phyloP scores from a whole-genome alignment of 2,113 vertebrate species.

The Neodon shergylaensis region DNA sequence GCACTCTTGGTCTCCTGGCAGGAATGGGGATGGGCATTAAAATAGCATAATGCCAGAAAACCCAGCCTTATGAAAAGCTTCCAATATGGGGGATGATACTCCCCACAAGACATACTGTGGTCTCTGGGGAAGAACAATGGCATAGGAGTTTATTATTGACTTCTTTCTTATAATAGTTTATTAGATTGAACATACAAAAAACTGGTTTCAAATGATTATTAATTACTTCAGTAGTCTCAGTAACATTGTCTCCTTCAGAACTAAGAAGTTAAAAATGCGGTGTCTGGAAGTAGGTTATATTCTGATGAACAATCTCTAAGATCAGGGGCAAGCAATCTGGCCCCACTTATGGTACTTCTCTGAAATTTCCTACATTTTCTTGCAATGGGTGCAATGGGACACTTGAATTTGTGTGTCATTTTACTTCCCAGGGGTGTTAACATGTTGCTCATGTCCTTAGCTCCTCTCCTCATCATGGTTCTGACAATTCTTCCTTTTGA shows the following conservation, averaged over 20 bases:
- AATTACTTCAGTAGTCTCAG: background rate
- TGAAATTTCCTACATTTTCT: background rate
- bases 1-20: background rate
- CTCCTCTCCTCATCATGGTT: background rate
- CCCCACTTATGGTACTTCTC: background rate
- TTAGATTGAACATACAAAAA: background rate
- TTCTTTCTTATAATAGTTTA: background rate
- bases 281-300: background rate
- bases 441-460: background rate
- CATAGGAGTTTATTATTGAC: background rate
- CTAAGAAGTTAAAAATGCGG: background rate
- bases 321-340: background rate
- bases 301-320: background rate
- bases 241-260: background rate
- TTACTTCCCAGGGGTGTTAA: background rate
- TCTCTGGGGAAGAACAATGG: background rate
- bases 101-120: background rate
- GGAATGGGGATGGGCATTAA: background rate
- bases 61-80: background rate
- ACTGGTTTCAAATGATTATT: background rate
- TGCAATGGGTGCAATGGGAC: background rate
- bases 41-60: conserved; percentile 24
- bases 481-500: background rate
- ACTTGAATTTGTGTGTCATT: background rate
- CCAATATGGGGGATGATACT: background rate